Evolutionary conservation across 2,797 vertebrate species (phyloP), one percentile per base, ranked within the genome.

Genomic region (Sternarchorhynchus goeldii): DNA sequence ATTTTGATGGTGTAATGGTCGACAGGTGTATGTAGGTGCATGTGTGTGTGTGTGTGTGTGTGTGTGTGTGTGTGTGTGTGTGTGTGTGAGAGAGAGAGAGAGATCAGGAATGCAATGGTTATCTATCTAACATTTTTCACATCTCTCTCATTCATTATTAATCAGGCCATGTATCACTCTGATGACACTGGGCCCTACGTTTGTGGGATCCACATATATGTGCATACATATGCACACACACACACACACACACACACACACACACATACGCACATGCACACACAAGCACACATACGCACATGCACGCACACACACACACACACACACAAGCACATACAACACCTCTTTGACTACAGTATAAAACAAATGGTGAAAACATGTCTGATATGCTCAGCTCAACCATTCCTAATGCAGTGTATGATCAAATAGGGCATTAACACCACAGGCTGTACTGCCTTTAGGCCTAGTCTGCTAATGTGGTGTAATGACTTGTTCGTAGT

Each of bases 131-230:
- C 53, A 41, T 57, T 25, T 82, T 81, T 72, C 63, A 55, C 68
- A 72, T 85, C 62, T 77, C 31, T 75, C 74, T 80, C 77, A 88
- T 89, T 76, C 78, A 86, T 88, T 87, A 87, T 89, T 89, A 75
- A 87, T 63, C 34, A 58, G 18, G 36, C 77, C 79, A 84, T 89
- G 88, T 85, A 85, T 76, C 73, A 73, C 76, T 83, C 82, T 83
- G 79, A 88, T 86, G 56, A 68, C 60, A 36, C 72, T 80, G 25
- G 21, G 32, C 25, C 59, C 45, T n/a, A 50, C 16, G 50, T 45
- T 34, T 60, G 12, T 71, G 67, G 32, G 59, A 18, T 2, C 58
- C 1, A 32, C 14, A 56, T 6, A 20, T 53, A 36, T 58, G 59
- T 12, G 31, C 56, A 50, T n/a, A 67, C 31, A 63, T 56, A 62